Conservation (phyloP, 2,888 invertebrate genomes). For the Glaucopsyche alexis region DNA sequence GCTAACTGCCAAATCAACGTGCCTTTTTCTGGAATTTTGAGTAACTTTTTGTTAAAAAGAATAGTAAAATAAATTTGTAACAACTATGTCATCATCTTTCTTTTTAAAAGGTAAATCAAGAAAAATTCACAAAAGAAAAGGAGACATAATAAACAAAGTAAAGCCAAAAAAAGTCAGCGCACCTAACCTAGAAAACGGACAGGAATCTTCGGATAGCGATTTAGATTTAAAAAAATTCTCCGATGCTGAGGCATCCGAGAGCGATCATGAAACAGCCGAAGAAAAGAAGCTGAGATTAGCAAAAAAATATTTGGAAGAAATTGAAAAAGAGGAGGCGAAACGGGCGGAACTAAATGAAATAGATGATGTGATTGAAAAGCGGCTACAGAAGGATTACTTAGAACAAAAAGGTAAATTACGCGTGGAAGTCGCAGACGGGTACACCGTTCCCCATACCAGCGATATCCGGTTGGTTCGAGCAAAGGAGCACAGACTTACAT, state of each 20-base stretch:
- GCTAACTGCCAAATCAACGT: constrained; percentile 39
- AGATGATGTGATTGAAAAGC: constrained; percentile 84
- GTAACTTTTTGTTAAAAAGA: constrained; percentile 4
- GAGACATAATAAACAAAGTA: constrained; percentile 64
- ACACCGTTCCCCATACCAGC: constrained; percentile 52
- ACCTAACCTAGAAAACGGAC: constrained; percentile 74
- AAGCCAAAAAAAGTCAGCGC: constrained; percentile 59
- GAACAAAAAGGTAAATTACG: constrained; percentile 91
- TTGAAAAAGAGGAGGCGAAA: constrained; percentile 88
- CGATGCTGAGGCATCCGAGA: constrained; percentile 73
- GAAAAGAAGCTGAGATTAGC: constrained; percentile 94
- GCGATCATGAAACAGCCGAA: constrained; percentile 90
- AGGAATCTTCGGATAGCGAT: constrained; percentile 84
- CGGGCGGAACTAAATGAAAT: constrained; percentile 83
- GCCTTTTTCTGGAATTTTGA: constrained; percentile 21
- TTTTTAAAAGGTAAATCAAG: constrained; percentile 81
- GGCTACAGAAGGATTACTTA: constrained; percentile 90
- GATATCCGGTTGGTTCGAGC: constrained; percentile 81
- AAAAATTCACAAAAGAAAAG: constrained; percentile 76
- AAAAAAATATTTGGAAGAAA: constrained; percentile 92
- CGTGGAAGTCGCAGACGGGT: constrained; percentile 84
- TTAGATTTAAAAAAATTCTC: constrained; percentile 80
- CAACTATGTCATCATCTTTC: constrained; percentile 78
- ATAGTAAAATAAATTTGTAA: constrained; percentile 25
- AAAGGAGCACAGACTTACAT: constrained; percentile 87